These are phyloP conservation scores for Trichogramma pretiosum DNA, from an alignment of 1,140 invertebrate species.

Conservation along the genomic window DNA sequence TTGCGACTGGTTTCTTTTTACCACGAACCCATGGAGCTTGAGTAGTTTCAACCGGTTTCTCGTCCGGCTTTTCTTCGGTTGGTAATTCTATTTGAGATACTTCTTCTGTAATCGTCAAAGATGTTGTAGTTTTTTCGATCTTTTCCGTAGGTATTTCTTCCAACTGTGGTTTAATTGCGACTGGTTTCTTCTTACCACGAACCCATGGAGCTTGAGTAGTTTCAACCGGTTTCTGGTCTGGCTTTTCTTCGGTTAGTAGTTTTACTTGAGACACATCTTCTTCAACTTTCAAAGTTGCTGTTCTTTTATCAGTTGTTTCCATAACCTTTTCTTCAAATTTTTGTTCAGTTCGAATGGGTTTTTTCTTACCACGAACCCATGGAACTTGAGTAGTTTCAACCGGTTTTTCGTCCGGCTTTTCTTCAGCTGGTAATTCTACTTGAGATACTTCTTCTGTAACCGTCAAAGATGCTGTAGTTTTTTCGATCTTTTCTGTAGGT, in stretches of 20 bases:
- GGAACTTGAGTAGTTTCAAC: constrained; percentile 23
- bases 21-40: constrained; percentile 33
- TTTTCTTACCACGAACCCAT: constrained; percentile 18
- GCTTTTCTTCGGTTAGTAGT: not conserved
- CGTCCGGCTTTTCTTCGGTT: not conserved
- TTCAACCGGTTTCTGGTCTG: constrained; percentile 40
- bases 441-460: not conserved
- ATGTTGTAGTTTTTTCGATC: too few species aligned
- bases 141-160: constrained; percentile 20
- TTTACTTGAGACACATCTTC: constrained; percentile 6
- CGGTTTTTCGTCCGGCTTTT: constrained; percentile 18
- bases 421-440: constrained; percentile 17
- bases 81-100: too few species aligned
- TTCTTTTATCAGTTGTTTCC: not conserved
- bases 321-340: not conserved
- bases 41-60: not conserved
- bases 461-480: not conserved
- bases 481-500: not conserved
- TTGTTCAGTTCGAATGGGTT: not conserved
- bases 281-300: not conserved
- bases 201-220: constrained; percentile 36
- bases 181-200: constrained; percentile 37
- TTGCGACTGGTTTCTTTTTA: constrained; percentile 16
- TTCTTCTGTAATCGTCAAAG: too few species aligned
- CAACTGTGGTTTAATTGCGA: constrained; percentile 34